Conservation (phyloP, 2,113 vertebrate species). For the rat (Rattus norvegicus) region GRCr8 NC_086019.1:20833501-20834000, state of each 20-base stretch:
- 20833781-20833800: constrained; percentile 38
- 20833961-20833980: background rate
- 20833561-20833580: background rate
- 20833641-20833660: background rate
- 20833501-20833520: background rate
- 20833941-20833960: background rate
- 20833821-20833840: background rate
- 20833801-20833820: constrained; percentile 28
- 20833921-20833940: background rate
- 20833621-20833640: background rate
- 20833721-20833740: constrained; percentile 24
- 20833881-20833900: background rate
- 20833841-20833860: background rate
- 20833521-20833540: background rate
- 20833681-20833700: constrained; percentile 2
- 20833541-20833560: constrained; percentile 14
- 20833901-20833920: too few relatives aligned
- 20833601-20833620: background rate
- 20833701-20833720: background rate
- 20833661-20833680: constrained; percentile 42
- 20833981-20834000: background rate
- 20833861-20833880: background rate
- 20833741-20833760: constrained; percentile 20
- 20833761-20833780: background rate
- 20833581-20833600: background rate